Evolutionary conservation across 1,140 invertebrate genomes (phyloP).

Genomic region (Zaprionus ghesquierei): DNA sequence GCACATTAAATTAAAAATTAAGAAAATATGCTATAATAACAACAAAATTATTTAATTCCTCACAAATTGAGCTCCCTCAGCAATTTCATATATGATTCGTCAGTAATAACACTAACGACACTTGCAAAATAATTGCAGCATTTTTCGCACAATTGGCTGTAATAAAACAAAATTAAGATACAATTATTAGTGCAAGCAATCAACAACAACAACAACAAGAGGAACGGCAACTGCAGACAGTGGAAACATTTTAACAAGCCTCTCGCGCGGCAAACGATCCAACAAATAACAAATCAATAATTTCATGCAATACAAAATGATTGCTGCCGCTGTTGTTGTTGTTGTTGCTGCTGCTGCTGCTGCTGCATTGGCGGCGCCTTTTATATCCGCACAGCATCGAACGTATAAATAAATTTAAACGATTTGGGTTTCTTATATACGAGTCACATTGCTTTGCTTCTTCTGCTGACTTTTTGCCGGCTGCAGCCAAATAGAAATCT

Average conservation of each 20-base stretch:
- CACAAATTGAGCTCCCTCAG: neutral
- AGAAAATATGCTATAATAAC: neutral
- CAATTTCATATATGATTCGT: neutral
- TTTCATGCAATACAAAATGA: slow-evolving; percentile 64
- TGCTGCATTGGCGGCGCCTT: slow-evolving; percentile 57
- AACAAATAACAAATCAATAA: slow-evolving; percentile 70
- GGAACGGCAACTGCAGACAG: neutral
- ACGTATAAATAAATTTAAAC: slow-evolving; percentile 65
- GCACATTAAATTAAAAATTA: neutral
- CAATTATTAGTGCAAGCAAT: slow-evolving; percentile 54
- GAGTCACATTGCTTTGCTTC: neutral
- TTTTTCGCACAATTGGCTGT: slow-evolving; percentile 37
- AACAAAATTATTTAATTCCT: neutral
- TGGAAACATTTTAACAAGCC: slow-evolving; percentile 56
- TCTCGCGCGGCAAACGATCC: slow-evolving; percentile 37
- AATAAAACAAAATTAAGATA: slow-evolving; percentile 61
- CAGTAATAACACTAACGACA: slow-evolving; percentile 15
- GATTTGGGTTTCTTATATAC: slow-evolving; percentile 52
- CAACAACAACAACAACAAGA: slow-evolving; percentile 14
- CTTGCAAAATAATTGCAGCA: slow-evolving; percentile 21
- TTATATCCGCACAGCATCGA: slow-evolving; percentile 46
- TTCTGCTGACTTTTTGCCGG: neutral
- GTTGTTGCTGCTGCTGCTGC: slow-evolving; percentile 25
- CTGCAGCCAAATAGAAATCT: slow-evolving; percentile 55
- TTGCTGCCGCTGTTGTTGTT: slow-evolving; percentile 29